Base-by-base conservation (phyloP, 2,797 vertebrate species). In the Chromobotia macracanthus region DNA sequence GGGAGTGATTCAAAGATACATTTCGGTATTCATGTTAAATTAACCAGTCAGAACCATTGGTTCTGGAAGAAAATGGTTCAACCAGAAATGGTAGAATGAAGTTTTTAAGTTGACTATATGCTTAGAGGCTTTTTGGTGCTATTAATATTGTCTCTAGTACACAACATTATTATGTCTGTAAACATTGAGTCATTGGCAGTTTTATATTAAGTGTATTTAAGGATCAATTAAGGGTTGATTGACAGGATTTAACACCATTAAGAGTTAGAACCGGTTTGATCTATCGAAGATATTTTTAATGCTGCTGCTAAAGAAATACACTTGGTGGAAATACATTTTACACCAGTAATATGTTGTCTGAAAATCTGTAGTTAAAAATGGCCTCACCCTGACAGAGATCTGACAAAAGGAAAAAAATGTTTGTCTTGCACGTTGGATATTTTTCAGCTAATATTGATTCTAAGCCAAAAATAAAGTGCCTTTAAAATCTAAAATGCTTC, bases 401-500 rank as follows among this genome's bases (percentile, higher is more conserved):
- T 69, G 50, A 66, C 55, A 13, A 44, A 50, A 19, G 13, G 50
- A 51, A n/a, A 15, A 5, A 79, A 85, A 80, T 71, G 75, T 84
- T 88, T 89, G 86, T 83, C 83, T 83, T 89, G 88, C 83, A 87
- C 86, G 51, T 38, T 93, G 91, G 90, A 92, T 90, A 90, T 86
- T 91, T 91, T 92, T 92, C 91, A 91, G 90, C 90, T 90, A 88
- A 88, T 83, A 75, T 85, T 88, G 90, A 91, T 88, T 87, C 88
- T 86, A 90, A 87, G 90, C 92, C 92, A 93, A 93, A 88, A 87
- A 92, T 91, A 91, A 94, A 94, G 91, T 91, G 89, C 88, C 46
- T 92, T 93, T 93, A 91, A 92, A 92, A 76, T 72, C 72, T 71
- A 79, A 93, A 92, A 91, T 88, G 86, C 90, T 88, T 90, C 87